Evolutionary conservation across 1,140 invertebrate species (phyloP), one percentile per base, ranked within the genome.

Genomic region (Drosophila navojoa): DNA sequence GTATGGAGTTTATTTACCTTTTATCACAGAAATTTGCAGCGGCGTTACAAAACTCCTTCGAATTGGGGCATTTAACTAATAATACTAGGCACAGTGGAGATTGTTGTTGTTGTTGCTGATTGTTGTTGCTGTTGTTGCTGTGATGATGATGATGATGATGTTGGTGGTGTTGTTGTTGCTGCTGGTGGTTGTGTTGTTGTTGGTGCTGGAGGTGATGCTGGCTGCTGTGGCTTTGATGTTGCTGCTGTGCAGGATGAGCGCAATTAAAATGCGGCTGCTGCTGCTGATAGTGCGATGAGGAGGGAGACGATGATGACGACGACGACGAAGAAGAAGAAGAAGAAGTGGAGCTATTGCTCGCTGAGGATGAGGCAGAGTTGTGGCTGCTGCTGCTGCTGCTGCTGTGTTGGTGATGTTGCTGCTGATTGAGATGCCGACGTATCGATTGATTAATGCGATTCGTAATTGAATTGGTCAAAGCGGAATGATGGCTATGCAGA

Each of bases 31-130:
- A 92, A 92, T 90, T 91, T 84, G 81, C 84, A 80, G 87, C 85
- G 81, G 90, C 90, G 81, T 91, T 92, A 91, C 91, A 91, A 85
- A 91, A 91, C 86, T 92, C 91, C 78, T 92, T 92, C 63, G 90
- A 92, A 91, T 92, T 91, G 68, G 90, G 90, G 79, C 91, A 92
- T 91, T 91, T 92, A 91, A 92, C 91, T 91, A 92, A 92, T 91
- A 92, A 91, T 91, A 92, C 91, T 91, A 92, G 91, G 86, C 91
- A 92, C 87, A 92, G 79, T 79, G 90, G 90, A 87, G 90, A 91
- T 86, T 91, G 85, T 90, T 90, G 87, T 70, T 78, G 87, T 79
- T 90, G 84, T 47, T 82, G 79, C 5, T 50, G 77, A 66, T 52
- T 45, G 42, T 9, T 45, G 42, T 45, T 80, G 69, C 45, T 59